Conservation (phyloP, 2,113 vertebrate species). For the Lipophrys pholis region DNA sequence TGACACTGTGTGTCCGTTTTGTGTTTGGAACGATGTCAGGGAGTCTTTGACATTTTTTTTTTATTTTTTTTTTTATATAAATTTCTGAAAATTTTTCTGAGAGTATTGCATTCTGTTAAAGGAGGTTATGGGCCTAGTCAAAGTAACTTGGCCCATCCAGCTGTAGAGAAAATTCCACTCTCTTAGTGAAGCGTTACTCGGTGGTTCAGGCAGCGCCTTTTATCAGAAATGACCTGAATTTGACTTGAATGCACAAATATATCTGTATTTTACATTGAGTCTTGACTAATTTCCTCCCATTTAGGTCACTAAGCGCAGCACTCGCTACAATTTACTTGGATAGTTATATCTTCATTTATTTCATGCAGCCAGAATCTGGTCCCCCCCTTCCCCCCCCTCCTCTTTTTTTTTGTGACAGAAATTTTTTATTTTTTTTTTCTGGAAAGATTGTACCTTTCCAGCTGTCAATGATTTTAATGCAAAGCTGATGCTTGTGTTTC, state of each 20-base stretch:
- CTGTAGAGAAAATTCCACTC: no score
- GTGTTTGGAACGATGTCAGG: slow-evolving; percentile 23
- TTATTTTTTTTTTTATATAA: neutral
- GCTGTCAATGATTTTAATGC: slow-evolving; percentile 59
- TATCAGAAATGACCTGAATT: slow-evolving; percentile 7
- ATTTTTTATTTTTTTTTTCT: slow-evolving; percentile 39
- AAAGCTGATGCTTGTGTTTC: slow-evolving; percentile 42
- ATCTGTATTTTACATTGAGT: slow-evolving; percentile 44
- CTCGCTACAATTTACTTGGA: slow-evolving; percentile 23
- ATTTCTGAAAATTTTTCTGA: slow-evolving; percentile 17
- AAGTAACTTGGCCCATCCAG: neutral
- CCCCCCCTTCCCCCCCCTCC: neutral
- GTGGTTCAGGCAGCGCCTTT: neutral
- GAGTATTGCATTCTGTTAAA: neutral
- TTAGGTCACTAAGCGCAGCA: slow-evolving; percentile 25
- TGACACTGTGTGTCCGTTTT: slow-evolving; percentile 53
- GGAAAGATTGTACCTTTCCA: slow-evolving; percentile 64
- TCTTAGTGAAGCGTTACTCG: neutral
- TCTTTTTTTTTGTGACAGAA: slow-evolving; percentile 17
- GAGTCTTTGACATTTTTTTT: neutral
- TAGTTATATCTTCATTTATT: slow-evolving; percentile 32
- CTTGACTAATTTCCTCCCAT: neutral
- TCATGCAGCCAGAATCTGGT: slow-evolving; percentile 58
- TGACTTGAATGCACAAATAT: slow-evolving; percentile 38
- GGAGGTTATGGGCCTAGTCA: neutral